Conservation (phyloP, 2,888 invertebrate species). For the Endomychus coccineus region DNA sequence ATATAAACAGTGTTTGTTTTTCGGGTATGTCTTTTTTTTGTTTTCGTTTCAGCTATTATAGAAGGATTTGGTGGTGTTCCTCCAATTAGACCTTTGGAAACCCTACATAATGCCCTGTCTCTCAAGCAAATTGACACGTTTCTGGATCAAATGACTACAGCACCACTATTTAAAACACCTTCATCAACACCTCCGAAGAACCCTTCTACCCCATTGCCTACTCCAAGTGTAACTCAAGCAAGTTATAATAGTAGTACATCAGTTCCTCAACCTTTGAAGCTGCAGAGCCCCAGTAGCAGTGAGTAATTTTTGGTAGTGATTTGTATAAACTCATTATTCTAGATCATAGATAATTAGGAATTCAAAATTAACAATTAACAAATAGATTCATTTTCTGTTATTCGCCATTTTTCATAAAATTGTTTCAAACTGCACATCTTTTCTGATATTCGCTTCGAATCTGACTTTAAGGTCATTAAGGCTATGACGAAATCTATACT, state of each 20-base stretch:
- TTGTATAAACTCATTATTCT: too few relatives aligned
- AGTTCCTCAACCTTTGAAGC: conserved; percentile 35
- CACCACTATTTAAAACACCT: conserved; percentile 65
- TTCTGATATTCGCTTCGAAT: too few relatives aligned
- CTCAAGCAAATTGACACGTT: conserved; percentile 85
- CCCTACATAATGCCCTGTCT: conserved; percentile 93
- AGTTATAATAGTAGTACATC: conserved; percentile 28
- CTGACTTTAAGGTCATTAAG: too few relatives aligned
- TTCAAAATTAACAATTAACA: too few relatives aligned
- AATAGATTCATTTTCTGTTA: too few relatives aligned
- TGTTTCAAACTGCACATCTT: too few relatives aligned
- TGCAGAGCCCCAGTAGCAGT: conserved; percentile 48
- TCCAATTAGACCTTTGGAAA: conserved; percentile 92
- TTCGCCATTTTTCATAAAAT: too few relatives aligned
- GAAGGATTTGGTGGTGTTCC: conserved; percentile 90
- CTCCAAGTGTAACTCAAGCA: conserved; percentile 35
- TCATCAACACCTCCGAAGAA: conserved; percentile 63
- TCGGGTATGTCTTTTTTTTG: too few relatives aligned
- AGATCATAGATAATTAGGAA: too few relatives aligned
- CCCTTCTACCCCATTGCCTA: conserved; percentile 50
- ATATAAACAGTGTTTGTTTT: too few relatives aligned
- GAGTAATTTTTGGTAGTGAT: too few relatives aligned
- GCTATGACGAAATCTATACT: too few relatives aligned
- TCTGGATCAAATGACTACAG: conserved; percentile 76
- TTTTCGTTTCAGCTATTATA: conserved; percentile 32